Base-by-base conservation (phyloP, 2,888 invertebrate genomes). In the Actias luna region DNA sequence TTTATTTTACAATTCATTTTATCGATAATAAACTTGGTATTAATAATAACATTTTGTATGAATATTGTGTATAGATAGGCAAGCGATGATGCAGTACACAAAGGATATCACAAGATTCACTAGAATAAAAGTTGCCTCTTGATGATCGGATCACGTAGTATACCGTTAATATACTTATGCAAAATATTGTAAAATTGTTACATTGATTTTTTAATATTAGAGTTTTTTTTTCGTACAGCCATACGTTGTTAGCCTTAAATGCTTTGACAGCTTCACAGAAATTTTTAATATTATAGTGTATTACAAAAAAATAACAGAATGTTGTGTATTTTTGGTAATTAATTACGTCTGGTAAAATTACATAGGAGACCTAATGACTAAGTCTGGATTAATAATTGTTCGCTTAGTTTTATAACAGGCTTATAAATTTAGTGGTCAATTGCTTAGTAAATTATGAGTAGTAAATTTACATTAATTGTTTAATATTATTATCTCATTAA, bases 1-100 rank as follows among this genome's bases (percentile, higher is more conserved):
- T 71, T 65, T 68, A 71, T 72, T 70, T 72, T 69, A 66, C 69
- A 57, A 58, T 62, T 61, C 36, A 61, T 61, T 61, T 64, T 66
- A 59, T 64, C 62, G 35, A 59, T 52, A 58, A 35, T 69, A 66
- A 66, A 69, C 64, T 65, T 65, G 65, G 29, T 52, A 25, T 60
- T 50, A 50, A 58, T 55, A 58, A 55, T 16, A 36, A 29, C 18
- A 39, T 35, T n/a, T 61, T 31, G 16, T 22, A 22, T 14, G 8
- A n/a, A 39, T 27, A n/a, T 61, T 36, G 29, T 57, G 55, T 36
- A 57, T 36, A 57, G 4, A 5, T 42, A 42, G 18, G n/a, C n/a
- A 42, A 18, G 42, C n/a, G 8, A 8, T 39, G 1, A 1, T 18
- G 7, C 18, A 5, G 18, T 18, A 18, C 18, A 18, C n/a, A 42